Percentiles rank a stretch among this genome's conserved stretches.
These are phyloP conservation scores for Gephyroberyx darwinii DNA, from an alignment of 2,797 vertebrate species.

Conservation along the genomic window DNA sequence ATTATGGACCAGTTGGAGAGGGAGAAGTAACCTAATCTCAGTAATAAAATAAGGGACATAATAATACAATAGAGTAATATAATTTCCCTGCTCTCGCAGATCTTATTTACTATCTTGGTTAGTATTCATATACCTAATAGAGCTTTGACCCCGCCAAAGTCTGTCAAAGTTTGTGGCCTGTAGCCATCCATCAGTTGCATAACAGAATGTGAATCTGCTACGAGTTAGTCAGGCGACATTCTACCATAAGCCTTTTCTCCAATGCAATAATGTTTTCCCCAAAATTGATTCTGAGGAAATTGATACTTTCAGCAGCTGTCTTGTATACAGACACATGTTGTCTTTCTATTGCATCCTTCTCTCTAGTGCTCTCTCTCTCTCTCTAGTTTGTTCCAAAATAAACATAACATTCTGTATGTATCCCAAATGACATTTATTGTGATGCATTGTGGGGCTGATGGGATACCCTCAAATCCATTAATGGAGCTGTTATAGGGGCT, in stretches of 20 bases:
- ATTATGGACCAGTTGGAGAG: constrained; percentile 16
- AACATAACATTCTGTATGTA: constrained; percentile 58
- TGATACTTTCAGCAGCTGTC: constrained; percentile 60
- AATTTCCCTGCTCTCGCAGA: constrained; percentile 48
- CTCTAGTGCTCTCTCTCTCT: constrained; percentile 31
- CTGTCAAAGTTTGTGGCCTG: constrained; percentile 32
- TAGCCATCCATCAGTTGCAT: constrained; percentile 49
- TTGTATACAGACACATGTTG: constrained; percentile 19
- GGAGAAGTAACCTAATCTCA: constrained; percentile 32
- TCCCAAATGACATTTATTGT: constrained; percentile 65
- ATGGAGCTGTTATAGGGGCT: constrained; percentile 65
- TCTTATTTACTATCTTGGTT: constrained; percentile 47
- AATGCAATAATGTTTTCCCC: constrained; percentile 55
- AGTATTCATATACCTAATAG: constrained; percentile 36
- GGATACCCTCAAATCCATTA: constrained; percentile 68
- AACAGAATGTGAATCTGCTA: constrained; percentile 33
- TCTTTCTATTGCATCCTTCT: constrained; percentile 46
- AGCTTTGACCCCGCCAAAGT: constrained; percentile 12
- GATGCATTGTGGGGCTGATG: constrained; percentile 68
- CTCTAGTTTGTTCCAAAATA: constrained; percentile 51
- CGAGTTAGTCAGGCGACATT: constrained; percentile 47
- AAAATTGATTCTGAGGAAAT: constrained; percentile 69
- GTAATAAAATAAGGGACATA: constrained; percentile 17
- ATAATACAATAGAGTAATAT: constrained; percentile 38
- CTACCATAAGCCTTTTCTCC: constrained; percentile 35